Evolutionary conservation across 2,113 vertebrate genomes (phyloP), one percentile per base, ranked within the genome.

Genomic region (Aspidoscelis tigris): DNA sequence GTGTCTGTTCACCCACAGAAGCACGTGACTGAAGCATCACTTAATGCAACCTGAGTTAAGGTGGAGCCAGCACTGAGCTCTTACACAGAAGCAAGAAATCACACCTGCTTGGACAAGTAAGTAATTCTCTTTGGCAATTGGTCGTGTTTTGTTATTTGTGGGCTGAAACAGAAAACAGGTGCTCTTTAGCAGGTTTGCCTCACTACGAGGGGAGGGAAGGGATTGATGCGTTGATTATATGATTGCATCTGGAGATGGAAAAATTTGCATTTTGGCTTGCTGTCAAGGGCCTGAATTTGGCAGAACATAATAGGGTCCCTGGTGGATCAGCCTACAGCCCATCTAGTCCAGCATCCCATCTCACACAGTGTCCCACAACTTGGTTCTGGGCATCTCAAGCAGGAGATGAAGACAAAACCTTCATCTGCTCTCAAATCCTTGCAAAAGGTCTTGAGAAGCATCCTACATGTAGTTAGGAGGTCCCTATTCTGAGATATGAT

Each of bases 131-230:
- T 88, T 93, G 89, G 90, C 83, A 85, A 89, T 83, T 94, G 92
- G 94, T 91, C 90, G 58, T 89, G 90, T 95, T 95, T 95, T 92
- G 92, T 89, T 94, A 89, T 95, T 96, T 95, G 84, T 83, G 89
- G 93, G 91, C 94, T 92, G 89, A 93, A 94, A 94, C 90, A 91
- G 86, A 92, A 95, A 94, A 84, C 87, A 94, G 92, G 89, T 93
- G 93, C 88, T 74, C 85, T 92, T 89, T 93, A 93, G 86, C 89
- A 86, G 90, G 86, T 79, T 72, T 39, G 73, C 84, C 83, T 88
- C 92, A 87, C 83, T 90, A 88, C 86, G 82, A 90, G 88, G 85
- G 84, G 85, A 69, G 85, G 55, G 58, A 81, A 80, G 84, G 76
- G 53, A 47, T 85, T 80, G 66, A 76, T 2, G 75, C 92, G 82